Evolutionary conservation across 1,140 invertebrate species (phyloP), one percentile per base, ranked within the genome.

Genomic region (Myzus persicae): DNA sequence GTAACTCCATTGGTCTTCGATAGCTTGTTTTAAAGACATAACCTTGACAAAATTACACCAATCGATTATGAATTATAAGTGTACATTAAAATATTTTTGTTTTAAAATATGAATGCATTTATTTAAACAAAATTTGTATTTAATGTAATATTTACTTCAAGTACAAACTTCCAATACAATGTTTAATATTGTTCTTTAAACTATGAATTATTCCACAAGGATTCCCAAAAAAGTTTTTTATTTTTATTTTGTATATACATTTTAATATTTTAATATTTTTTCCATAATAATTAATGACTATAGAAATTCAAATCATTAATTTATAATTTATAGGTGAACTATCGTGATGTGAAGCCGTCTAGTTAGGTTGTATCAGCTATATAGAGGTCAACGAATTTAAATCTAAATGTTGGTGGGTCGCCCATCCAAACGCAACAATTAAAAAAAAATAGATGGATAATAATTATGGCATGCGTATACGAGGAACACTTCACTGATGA

Each of bases 1-100:
- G n/a, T 93, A 94, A n/a, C 95, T 95, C 95, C 95, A 96, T 93
- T 96, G 95, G 93, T 95, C 94, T 9, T 95, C 94, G 1, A 96
- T 95, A 6, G 95, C 94, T 48, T 95, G 94, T 11, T 95, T 95
- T n/a, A 96, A 95, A 18, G 95, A 95, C 11, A 94, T n/a, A 24
- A 96, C 94, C 94, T 96, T 42, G 31, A 4, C 14, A 76, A 18
- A 76, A 76, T 76, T n/a, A n/a, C 31, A 76, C 14, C 1, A 76
- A 76, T n/a, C 59, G 36, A 18, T 76, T 76, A 3, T 18, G 14
- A 76, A 6, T 76, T 76, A 76, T 76, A n/a, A n/a, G 14, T n/a
- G 14, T n/a, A 9, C 4, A n/a, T 76, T n/a, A 18, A 18, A n/a
- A n/a, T 76, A n/a, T 67, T 76, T n/a, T n/a, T 36, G 11, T 76